Conservation (phyloP, 2,888 invertebrate genomes). For the Atrina japonica region DNA sequence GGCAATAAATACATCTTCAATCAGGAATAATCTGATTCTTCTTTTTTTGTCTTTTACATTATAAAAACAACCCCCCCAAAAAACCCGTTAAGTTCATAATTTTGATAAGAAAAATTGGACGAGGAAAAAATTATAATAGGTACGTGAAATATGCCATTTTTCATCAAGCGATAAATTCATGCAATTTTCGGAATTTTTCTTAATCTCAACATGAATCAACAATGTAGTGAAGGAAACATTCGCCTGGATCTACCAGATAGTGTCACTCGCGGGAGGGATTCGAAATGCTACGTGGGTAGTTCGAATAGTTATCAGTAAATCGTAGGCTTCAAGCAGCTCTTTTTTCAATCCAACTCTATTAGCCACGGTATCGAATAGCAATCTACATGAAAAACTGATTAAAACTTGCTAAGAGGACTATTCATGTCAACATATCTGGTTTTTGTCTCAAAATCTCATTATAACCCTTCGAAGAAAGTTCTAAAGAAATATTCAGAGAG, state of each 20-base stretch:
- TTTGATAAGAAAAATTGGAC: too few relatives aligned
- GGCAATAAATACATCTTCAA: too few relatives aligned
- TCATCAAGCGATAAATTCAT: slow-evolving; percentile 1
- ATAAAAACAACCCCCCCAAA: too few relatives aligned
- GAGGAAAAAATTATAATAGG: too few relatives aligned
- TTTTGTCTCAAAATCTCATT: slow-evolving; percentile 21
- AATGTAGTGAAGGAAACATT: too few relatives aligned
- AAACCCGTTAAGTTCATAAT: too few relatives aligned
- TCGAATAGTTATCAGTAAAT: background rate
- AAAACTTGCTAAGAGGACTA: slow-evolving; percentile 1
- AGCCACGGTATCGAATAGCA: slow-evolving; percentile 2
- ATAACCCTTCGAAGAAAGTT: too few relatives aligned
- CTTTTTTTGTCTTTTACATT: too few relatives aligned
- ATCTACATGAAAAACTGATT: slow-evolving; percentile 18
- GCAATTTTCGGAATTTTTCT: background rate
- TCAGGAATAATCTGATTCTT: too few relatives aligned
- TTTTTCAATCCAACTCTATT: background rate
- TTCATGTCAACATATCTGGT: slow-evolving; percentile 19
- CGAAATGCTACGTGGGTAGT: slow-evolving; percentile 3
- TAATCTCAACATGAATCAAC: too few relatives aligned
- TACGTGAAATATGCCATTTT: background rate
- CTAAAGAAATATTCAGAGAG: too few relatives aligned
- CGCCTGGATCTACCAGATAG: background rate
- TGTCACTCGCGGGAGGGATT: background rate
- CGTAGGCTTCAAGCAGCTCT: slow-evolving; percentile 7